Evolutionary conservation across 2,797 vertebrate genomes (phyloP).

Genomic region (Acrocephalus scirpaceus): DNA sequence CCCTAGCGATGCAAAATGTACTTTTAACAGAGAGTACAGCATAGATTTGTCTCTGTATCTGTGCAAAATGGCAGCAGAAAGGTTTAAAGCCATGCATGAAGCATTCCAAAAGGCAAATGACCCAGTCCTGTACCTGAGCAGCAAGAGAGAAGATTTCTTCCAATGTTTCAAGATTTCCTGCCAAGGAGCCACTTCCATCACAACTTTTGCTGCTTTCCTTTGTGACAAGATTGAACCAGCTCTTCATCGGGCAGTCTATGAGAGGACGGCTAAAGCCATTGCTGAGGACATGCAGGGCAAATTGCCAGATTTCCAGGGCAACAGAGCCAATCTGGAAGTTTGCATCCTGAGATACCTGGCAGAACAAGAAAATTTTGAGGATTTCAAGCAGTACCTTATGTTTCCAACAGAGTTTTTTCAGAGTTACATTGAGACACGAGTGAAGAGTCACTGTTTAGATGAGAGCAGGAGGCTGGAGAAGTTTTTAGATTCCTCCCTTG

Average conservation of each 20-base stretch:
- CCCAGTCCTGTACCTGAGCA: conserved; percentile 40
- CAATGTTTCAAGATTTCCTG: conserved; percentile 69
- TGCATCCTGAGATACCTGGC: conserved; percentile 72
- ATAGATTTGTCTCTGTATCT: conserved; percentile 57
- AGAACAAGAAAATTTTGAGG: conserved; percentile 68
- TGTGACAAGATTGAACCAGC: conserved; percentile 57
- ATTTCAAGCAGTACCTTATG: conserved; percentile 55
- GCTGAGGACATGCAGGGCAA: conserved; percentile 38
- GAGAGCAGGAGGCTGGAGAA: not conserved
- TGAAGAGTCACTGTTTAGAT: not conserved
- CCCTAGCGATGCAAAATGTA: not conserved
- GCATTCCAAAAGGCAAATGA: conserved; percentile 57
- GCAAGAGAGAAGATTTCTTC: conserved; percentile 68
- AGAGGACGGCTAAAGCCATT: conserved; percentile 39
- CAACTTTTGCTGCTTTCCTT: conserved; percentile 51
- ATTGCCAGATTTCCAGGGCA: conserved; percentile 51
- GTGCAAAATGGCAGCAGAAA: not conserved
- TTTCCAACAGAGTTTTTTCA: rapidly evolving
- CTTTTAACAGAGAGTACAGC: conserved; percentile 39
- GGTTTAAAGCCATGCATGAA: not conserved
- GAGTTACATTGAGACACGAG: conserved; percentile 32
- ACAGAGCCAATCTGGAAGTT: conserved; percentile 62
- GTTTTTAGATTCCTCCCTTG: conserved; percentile 40
- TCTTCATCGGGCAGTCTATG: not conserved
- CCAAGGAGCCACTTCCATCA: conserved; percentile 60